Base-by-base conservation (phyloP, 2,113 vertebrate genomes). In the Neotoma lepida region DNA sequence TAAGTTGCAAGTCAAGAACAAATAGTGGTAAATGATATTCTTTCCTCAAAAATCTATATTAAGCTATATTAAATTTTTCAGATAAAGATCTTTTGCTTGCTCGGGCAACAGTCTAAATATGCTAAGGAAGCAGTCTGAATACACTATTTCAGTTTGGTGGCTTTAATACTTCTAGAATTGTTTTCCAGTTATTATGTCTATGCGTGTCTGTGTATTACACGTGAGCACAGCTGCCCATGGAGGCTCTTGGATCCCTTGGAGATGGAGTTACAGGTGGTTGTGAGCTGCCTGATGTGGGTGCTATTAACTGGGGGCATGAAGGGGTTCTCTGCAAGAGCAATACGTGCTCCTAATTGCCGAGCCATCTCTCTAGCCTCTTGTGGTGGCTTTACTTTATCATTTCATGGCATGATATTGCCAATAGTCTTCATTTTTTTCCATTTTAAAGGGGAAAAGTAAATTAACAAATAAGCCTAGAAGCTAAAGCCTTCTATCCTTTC, bases 31-130 rank as follows among this genome's bases (percentile, higher is more conserved):
- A 89, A 46, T 56, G 2, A 28, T 20, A 78, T 51, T 24, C 73
- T 41, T 44, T 9, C 20, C 26, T 71, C 20, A 84, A 93, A 89
- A 80, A 39, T 81, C 15, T 78, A 58, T n/a, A 12, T 39, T 93
- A 94, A 73, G 30, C 4, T 91, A 90, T 92, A 90, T 87, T 76
- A 85, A 51, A 41, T 51, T 44, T 51, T 92, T 87, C 70, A 96
- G 76, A 18, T 68, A 84, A 86, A 35, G 61, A 66, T 51, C n/a
- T 70, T 71, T 70, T 86, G 6, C 46, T 71, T 87, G 49, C 63
- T 54, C 35, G 54, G 24, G 46, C 28, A 71, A 49, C 35, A 54
- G 22, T 28, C 46, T 39, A 14, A 73, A 41, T 33, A 88, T 39
- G 7, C 68, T 22, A 71, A 71, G 68, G 35, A 87, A 71, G 49